Evolutionary conservation across 2,113 vertebrate species (phyloP), one percentile per base, ranked within the genome.

Genomic region (Bos taurus): DNA sequence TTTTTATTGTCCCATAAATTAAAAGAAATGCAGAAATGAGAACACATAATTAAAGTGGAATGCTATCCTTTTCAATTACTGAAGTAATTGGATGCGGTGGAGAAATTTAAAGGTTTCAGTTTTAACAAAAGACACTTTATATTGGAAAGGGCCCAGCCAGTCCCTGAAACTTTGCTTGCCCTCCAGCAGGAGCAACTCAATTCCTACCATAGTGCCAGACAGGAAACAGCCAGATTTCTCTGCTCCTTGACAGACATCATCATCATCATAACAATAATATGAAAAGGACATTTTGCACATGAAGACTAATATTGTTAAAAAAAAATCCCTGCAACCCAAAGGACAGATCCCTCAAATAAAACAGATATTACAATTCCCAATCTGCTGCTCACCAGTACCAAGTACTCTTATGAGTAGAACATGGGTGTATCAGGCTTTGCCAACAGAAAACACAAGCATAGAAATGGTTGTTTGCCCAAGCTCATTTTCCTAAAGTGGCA

Each of bases 51-150:
- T 95, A 96, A 94, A 96, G 21, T 88, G 56, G 81, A 96, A 96
- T 91, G 56, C 56, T 96, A n/a, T 94, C 94, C 54, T 98, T 97
- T 98, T 92, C 90, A 93, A 96, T 98, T 97, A 97, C 52, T 2
- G 1, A 92, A 97, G 40, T 95, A 96, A 97, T 83, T 95, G 90
- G 92, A 97, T 91, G 40, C 54, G 97, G 56, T 81, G 82, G 84
- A 92, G 43, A 97, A 96, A 92, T 82, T 57, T 74, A 95, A 96
- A 80, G 40, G 30, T 88, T 97, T 98, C 26, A 7, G 28, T 80
- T 96, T 96, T 92, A 96, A 95, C 36, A 6, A 15, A 95, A 93
- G 48, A 81, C 25, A 90, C 26, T 95, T 94, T 84, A 56, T 67
- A 50, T 11, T 82, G 19, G 10, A n/a, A 59, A 60, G 19, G 60